A percentile compares a stretch with the other conserved stretches of the same genome.
These are phyloP conservation scores for Melanargia galathea DNA, from an alignment of 2,888 invertebrate genomes.

Conservation along the genomic window DNA sequence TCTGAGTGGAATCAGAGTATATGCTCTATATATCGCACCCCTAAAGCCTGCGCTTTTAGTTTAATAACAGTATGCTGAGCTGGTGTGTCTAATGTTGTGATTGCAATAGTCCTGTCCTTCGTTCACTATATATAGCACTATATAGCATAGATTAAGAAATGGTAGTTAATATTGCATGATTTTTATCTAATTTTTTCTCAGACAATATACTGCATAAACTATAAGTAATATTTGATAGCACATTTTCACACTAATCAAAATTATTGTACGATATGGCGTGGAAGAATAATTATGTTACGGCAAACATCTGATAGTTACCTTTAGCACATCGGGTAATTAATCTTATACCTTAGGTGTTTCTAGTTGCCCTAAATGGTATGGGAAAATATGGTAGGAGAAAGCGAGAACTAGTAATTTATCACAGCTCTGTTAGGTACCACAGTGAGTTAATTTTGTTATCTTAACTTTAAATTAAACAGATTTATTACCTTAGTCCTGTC, in stretches of 20 bases:
- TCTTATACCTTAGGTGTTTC: constrained; percentile 21
- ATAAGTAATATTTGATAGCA: not conserved
- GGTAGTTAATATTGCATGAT: too few relatives aligned
- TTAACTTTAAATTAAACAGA: not conserved
- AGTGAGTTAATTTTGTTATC: not conserved
- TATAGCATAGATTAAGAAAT: too few relatives aligned
- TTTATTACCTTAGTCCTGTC: not conserved
- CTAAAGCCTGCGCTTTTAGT: too few relatives aligned
- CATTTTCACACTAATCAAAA: constrained; percentile 5
- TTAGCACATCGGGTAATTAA: constrained; percentile 26
- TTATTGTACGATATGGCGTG: constrained; percentile 2
- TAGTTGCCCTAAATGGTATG: constrained; percentile 18
- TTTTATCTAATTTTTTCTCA: too few relatives aligned
- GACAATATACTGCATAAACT: too few relatives aligned
- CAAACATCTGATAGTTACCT: constrained; percentile 18
- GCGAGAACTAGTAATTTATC: constrained; percentile 12
- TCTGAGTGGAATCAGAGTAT: too few relatives aligned
- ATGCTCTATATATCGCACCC: too few relatives aligned
- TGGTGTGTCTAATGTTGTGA: too few relatives aligned
- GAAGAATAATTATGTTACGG: constrained; percentile 17
- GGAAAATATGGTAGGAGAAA: constrained; percentile 8
- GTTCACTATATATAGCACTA: too few relatives aligned
- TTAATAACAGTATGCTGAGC: too few relatives aligned
- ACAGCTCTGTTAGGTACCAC: not conserved
- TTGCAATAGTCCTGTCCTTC: too few relatives aligned